These are phyloP conservation scores for Orestias chungarensis DNA, from an alignment of 2,797 vertebrate genomes.

Conservation along the genomic window DNA sequence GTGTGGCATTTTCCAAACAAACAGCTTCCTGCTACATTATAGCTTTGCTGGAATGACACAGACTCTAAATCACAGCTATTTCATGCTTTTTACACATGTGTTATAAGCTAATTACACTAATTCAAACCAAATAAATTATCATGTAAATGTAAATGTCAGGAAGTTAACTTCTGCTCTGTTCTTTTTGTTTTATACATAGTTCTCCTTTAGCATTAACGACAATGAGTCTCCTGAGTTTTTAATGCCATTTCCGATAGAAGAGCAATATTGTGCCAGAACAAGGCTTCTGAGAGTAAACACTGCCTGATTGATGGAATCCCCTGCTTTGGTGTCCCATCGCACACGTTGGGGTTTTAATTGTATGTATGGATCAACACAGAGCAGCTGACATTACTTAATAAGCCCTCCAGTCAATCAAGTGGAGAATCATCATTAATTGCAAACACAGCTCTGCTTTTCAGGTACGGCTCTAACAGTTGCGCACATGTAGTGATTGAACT, in stretches of 20 bases:
- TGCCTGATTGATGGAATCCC: no score
- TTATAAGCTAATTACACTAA: not conserved
- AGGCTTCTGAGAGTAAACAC: no score
- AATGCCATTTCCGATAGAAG: no score
- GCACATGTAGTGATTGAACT: no score
- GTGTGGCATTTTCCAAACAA: constrained; percentile 28
- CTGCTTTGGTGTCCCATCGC: not conserved
- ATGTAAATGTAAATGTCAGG: no score
- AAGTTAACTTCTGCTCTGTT: not conserved
- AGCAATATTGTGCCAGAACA: no score
- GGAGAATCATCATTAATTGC: no score
- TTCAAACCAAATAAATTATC: not conserved
- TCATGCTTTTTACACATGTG: not conserved
- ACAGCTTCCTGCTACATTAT: constrained; percentile 20
- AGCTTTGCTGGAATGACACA: constrained; percentile 12
- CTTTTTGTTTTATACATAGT: not conserved
- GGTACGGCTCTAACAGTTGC: no score
- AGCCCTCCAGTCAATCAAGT: no score
- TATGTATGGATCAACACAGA: not conserved
- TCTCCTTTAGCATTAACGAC: not conserved
- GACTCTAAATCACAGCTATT: constrained; percentile 4
- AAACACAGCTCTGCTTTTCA: no score
- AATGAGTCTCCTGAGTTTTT: not conserved
- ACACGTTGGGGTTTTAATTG: not conserved
- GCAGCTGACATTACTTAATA: not conserved